phyloP scores from a whole-genome alignment of 2,888 invertebrate species.

The Aphelenchoides bicaudatus region DNA sequence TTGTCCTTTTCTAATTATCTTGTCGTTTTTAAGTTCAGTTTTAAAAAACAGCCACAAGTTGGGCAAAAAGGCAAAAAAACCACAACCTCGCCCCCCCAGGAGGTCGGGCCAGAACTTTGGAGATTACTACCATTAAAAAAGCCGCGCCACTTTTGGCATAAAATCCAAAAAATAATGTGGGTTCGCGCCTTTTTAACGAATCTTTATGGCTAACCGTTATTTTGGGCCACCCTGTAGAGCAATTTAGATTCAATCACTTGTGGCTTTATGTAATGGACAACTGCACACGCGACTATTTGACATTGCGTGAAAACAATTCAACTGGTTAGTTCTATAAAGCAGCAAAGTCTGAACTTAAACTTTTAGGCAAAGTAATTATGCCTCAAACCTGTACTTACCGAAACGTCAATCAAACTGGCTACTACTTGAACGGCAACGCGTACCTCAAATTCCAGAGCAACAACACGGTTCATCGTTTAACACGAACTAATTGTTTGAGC shows the following conservation, averaged over 20 bases:
- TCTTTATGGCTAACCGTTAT: too few species aligned
- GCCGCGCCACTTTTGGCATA: too few species aligned
- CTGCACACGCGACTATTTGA: conserved; percentile 45
- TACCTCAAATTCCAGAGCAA: conserved; percentile 28
- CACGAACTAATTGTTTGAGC: conserved; percentile 41
- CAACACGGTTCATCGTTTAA: not conserved
- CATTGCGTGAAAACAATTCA: conserved; percentile 35
- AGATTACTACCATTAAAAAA: too few species aligned
- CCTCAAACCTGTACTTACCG: conserved; percentile 21
- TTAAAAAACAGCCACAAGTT: too few species aligned
- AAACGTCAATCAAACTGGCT: conserved; percentile 11
- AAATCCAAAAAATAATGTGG: too few species aligned
- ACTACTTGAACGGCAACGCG: conserved; percentile 22
- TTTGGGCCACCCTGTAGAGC: too few species aligned
- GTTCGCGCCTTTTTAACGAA: too few species aligned
- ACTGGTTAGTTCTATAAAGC: not conserved
- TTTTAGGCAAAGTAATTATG: conserved; percentile 29
- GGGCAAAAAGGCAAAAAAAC: too few species aligned
- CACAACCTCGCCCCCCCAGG: too few species aligned
- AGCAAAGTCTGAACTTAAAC: not conserved
- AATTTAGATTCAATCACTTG: conserved; percentile 33
- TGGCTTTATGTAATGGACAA: conserved; percentile 54
- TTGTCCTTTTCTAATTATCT: too few species aligned
- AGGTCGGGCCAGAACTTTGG: too few species aligned
- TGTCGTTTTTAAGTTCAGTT: too few species aligned